Conservation (phyloP, 2,888 invertebrate genomes). For the Mechanitis messenoides region DNA sequence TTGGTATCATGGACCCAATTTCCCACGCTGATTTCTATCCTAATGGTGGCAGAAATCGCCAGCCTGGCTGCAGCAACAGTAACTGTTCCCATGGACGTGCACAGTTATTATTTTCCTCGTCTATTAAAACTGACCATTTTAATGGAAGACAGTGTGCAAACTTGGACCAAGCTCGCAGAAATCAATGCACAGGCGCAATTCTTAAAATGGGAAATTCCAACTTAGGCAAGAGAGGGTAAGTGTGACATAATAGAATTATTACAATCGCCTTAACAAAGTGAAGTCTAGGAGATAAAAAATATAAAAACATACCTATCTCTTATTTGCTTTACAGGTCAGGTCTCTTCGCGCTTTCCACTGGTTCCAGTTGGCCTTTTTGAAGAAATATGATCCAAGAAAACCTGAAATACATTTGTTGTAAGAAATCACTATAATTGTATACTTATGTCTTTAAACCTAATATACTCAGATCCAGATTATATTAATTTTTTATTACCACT, state of each 20-base stretch:
- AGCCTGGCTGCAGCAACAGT: conserved; percentile 39
- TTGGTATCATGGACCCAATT: conserved; percentile 41
- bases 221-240: conserved; percentile 30
- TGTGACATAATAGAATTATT: not conserved
- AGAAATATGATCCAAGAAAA: not conserved
- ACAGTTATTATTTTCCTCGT: conserved; percentile 35
- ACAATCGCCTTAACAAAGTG: too few relatives aligned
- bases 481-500: too few relatives aligned
- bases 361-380: conserved; percentile 25
- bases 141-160: conserved; percentile 34
- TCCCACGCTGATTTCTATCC: conserved; percentile 45
- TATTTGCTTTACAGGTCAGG: conserved; percentile 21
- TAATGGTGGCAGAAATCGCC: conserved; percentile 39
- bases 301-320: not conserved
- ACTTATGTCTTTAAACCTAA: too few relatives aligned
- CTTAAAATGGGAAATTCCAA: conserved; percentile 25
- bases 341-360: conserved; percentile 23
- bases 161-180: conserved; percentile 27
- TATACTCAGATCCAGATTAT: too few relatives aligned
- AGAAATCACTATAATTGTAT: too few relatives aligned
- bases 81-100: conserved; percentile 39
- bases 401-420: not conserved
- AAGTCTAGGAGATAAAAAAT: too few relatives aligned
- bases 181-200: conserved; percentile 21
- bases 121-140: conserved; percentile 35